Conservation (phyloP, 2,797 vertebrate genomes). For the Macropodus opercularis region DNA sequence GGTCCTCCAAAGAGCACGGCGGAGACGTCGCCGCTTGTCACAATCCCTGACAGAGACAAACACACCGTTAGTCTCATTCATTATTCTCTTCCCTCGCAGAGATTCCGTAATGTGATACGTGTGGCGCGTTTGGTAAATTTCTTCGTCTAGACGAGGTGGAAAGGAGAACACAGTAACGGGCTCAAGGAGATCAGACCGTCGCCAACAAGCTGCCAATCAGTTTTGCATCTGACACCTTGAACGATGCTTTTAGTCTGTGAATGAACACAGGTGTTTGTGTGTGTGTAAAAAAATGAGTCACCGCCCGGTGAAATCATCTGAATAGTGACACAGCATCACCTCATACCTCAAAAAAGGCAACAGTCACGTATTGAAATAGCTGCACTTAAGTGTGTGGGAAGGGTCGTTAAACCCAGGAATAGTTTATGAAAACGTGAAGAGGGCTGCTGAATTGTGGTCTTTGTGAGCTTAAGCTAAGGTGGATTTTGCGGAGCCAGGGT, state of each 20-base stretch:
- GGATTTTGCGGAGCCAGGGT: slow-evolving; percentile 66
- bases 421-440: slow-evolving; percentile 64
- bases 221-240: slow-evolving; percentile 43
- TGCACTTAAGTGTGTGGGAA: slow-evolving; percentile 52
- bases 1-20: slow-evolving; percentile 27
- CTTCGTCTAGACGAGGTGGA: slow-evolving; percentile 56
- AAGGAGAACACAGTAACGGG: slow-evolving; percentile 29
- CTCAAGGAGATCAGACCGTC: slow-evolving; percentile 15
- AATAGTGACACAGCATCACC: slow-evolving; percentile 47
- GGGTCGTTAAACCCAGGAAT: slow-evolving; percentile 55
- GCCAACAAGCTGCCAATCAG: slow-evolving; percentile 35
- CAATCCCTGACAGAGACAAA: slow-evolving; percentile 24
- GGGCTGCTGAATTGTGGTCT: slow-evolving; percentile 78
- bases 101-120: slow-evolving; percentile 48
- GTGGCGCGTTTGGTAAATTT: slow-evolving; percentile 31
- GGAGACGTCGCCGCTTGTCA: slow-evolving; percentile 26
- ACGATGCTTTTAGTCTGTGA: slow-evolving; percentile 31
- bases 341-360: slow-evolving; percentile 50
- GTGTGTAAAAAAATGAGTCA: slow-evolving; percentile 51
- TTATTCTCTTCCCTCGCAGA: slow-evolving; percentile 19
- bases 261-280: slow-evolving; percentile 63
- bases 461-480: slow-evolving; percentile 73
- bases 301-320: slow-evolving; percentile 65
- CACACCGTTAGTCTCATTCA: slow-evolving; percentile 49
- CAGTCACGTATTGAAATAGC: slow-evolving; percentile 48